Base-by-base conservation (phyloP, 2,113 vertebrate species). In the Anser brachyrhynchus region DNA sequence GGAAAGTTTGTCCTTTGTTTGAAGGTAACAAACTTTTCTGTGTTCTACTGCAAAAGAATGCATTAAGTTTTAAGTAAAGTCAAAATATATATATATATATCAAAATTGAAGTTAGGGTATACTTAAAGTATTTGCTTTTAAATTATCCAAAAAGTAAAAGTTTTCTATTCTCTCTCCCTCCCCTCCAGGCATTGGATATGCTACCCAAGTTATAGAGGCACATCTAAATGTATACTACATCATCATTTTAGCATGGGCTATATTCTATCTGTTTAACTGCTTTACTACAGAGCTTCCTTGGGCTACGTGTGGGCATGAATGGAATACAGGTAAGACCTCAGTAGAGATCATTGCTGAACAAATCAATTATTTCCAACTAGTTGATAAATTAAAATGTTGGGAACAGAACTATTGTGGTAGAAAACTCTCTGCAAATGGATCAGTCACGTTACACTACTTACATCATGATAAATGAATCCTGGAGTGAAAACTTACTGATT, bases 201-300 rank as follows among this genome's bases (percentile, higher is more conserved):
- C 99, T 39, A 99, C 99, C 4, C 99, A 99, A 97, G 99, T 99
- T 95, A 99, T 99, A 49, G 99, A 99, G 95, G 99, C 99, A 37
- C 98, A 99, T 95, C 98, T 99, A 46, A 99, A 99, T 21, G 98
- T 99, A 10, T 99, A 99, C 96, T 99, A 99, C 91, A 98, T 99
- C 97, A 99, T 99, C 81, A 99, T 99, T 97, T 97, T 99, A 95
- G 98, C 99, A 13, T 99, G 99, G 99, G 99, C 99, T 82, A 99
- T 99, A 96, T 99, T 99, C 98, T 99, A 99, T 98, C 98, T 99
- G 97, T 99, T 99, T 96, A 99, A 99, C 97, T 99, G 99, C 98
- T 99, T 99, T 94, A 99, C 99, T 83, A 99, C 98, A 1, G 99
- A 99, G 87, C 98, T 99, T 43, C 99, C 99, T 74, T 99, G 99